A percentile compares a stretch with the other conserved stretches of the same genome.
These are phyloP conservation scores for Eupeodes corollae DNA, from an alignment of 1,140 invertebrate species.

Conservation along the genomic window DNA sequence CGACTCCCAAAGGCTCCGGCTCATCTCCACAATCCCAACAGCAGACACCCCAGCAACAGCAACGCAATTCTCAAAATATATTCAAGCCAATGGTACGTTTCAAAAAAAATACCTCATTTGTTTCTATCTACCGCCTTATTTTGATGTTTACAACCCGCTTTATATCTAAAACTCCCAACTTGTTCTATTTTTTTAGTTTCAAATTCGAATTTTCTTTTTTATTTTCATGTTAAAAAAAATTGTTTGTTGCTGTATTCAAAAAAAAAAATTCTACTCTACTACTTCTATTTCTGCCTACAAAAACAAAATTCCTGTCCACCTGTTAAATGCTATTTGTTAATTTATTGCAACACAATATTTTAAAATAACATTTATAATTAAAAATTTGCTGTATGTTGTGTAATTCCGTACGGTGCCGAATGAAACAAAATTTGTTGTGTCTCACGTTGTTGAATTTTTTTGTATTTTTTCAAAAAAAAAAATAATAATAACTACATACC, in stretches of 20 bases:
- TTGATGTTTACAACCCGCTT: neutral
- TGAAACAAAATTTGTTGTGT: neutral
- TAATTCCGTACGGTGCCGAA: neutral
- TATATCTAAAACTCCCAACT: neutral
- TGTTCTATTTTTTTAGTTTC: neutral
- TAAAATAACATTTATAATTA: too few relatives aligned
- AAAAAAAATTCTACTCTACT: neutral
- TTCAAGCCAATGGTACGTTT: conserved; percentile 70
- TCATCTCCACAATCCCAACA: conserved; percentile 36
- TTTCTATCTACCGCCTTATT: neutral
- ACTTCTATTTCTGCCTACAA: neutral
- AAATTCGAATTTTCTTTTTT: neutral
- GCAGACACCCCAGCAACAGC: conserved; percentile 51
- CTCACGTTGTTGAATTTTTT: neutral
- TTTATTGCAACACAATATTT: neutral
- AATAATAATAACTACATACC: neutral
- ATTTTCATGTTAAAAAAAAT: neutral
- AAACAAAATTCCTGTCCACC: too few relatives aligned
- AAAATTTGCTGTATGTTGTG: neutral
- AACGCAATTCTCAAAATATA: conserved; percentile 64
- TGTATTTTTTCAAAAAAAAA: neutral
- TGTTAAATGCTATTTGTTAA: neutral
- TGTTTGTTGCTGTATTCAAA: neutral
- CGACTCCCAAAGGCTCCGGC: conserved; percentile 51
- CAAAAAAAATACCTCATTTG: neutral